A percentile compares a stretch with the other conserved stretches of the same genome.
These are phyloP conservation scores for Apis florea DNA, from an alignment of 1,140 invertebrate genomes.

Conservation along the genomic window DNA sequence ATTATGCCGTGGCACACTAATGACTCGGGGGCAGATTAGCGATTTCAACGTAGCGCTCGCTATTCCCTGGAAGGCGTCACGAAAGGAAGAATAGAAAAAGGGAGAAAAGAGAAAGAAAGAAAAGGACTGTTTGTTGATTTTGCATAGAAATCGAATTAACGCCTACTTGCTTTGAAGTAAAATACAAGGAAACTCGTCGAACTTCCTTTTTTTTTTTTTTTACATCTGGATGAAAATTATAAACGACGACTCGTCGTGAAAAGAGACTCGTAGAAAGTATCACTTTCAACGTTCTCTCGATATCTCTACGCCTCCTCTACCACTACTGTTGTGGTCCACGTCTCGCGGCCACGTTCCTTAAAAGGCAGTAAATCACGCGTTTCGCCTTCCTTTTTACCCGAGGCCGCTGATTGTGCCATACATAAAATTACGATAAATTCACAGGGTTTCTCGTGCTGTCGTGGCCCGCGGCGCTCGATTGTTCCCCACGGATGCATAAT, in stretches of 20 bases:
- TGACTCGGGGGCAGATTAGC: not conserved
- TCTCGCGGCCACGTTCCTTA: slow-evolving; percentile 53
- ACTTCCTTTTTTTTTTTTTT: too few relatives aligned
- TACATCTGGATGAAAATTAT: not conserved
- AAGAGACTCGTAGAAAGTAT: slow-evolving; percentile 47
- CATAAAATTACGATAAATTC: slow-evolving; percentile 80
- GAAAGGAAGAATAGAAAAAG: too few relatives aligned
- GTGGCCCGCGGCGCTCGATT: slow-evolving; percentile 73
- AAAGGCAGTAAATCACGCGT: slow-evolving; percentile 66
- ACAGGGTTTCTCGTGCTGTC: slow-evolving; percentile 70
- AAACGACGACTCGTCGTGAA: slow-evolving; percentile 44
- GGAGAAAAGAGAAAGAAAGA: not conserved
- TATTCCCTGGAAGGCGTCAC: not conserved
- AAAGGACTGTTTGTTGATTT: not conserved
- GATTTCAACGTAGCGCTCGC: slow-evolving; percentile 4
- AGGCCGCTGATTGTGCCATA: slow-evolving; percentile 76
- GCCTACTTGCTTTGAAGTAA: not conserved
- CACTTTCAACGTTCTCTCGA: slow-evolving; percentile 50
- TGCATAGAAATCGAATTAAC: not conserved
- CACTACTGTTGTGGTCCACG: slow-evolving; percentile 34
- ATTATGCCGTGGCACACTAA: slow-evolving; percentile 19
- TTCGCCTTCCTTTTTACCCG: slow-evolving; percentile 63
- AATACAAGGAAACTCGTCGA: not conserved
- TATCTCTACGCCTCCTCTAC: not conserved
- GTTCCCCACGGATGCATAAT: slow-evolving; percentile 70